Percentiles rank a stretch among this genome's conserved stretches.
These are phyloP conservation scores for Aricia artaxerxes DNA, from an alignment of 2,888 invertebrate genomes.

Conservation along the genomic window DNA sequence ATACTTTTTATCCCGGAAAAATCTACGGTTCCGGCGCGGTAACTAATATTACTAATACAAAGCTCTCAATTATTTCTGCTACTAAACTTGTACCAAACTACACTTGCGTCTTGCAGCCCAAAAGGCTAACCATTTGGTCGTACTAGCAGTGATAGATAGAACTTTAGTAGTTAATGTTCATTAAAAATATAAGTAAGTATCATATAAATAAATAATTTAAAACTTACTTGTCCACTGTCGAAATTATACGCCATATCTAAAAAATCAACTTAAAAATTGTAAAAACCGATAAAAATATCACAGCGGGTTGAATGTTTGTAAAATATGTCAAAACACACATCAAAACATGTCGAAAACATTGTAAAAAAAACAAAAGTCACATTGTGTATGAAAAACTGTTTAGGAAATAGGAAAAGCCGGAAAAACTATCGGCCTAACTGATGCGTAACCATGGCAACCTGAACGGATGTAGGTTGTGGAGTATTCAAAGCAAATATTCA, in stretches of 20 bases:
- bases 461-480: not conserved
- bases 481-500: too few species aligned
- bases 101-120: too few species aligned
- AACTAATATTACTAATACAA: too few species aligned
- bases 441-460: slow-evolving; percentile 58
- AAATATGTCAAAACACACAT: slow-evolving; percentile 40
- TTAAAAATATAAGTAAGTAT: too few species aligned
- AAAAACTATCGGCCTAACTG: slow-evolving; percentile 70
- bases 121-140: too few species aligned
- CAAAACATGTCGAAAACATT: slow-evolving; percentile 46
- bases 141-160: too few species aligned
- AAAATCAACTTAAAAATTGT: slow-evolving; percentile 44
- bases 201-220: too few species aligned
- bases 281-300: slow-evolving; percentile 51
- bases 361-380: slow-evolving; percentile 45
- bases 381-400: slow-evolving; percentile 46
- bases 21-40: too few species aligned
- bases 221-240: slow-evolving; percentile 71
- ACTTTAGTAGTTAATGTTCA: too few species aligned
- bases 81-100: too few species aligned
- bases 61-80: too few species aligned
- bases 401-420: slow-evolving; percentile 56
- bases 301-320: slow-evolving; percentile 45
- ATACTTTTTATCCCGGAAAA: too few species aligned
- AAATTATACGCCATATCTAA: slow-evolving; percentile 67